Evolutionary conservation across 2,113 vertebrate genomes (phyloP), one percentile per base, ranked within the genome.

Genomic region (Columba livia): DNA sequence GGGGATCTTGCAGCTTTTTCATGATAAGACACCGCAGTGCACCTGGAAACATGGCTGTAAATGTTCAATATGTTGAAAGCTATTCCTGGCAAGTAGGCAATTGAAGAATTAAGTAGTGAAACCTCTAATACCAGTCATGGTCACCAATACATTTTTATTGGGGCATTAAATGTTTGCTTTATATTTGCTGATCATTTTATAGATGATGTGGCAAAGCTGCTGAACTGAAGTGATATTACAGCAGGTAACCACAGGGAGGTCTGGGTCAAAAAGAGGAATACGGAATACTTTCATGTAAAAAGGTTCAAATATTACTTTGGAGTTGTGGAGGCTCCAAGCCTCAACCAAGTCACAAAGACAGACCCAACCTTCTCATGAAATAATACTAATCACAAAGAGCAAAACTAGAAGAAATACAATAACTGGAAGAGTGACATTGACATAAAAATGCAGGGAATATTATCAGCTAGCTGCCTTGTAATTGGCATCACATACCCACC

Each of bases 31-130:
- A 17, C 8, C 48, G 34, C 64, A 80, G 47, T 0, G 2, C 40
- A 32, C 36, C 31, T 79, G 61, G 15, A 74, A 74, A 34, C 48
- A 56, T 12, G 40, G 20, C 20, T 40, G 42, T 1, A 31, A 47
- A 24, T 7, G 5, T 34, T 15, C 54, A 23, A 25, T 7, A 1
- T 1, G 9, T 1, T 50, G 2, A 15, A n/a, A 73, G 48, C 42
- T 94, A 57, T 14, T 86, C 38, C 83, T 71, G 53, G 20, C 38
- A 70, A 84, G 38, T 1, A 69, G 32, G 20, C 0, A 1, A 34
- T 1, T 31, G n/a, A 42, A 64, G 44, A 38, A 61, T 13, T 82
- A 38, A 57, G 15, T 82, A 71, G 42, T 62, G 36, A 79, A 85
- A 50, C 12, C 4, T 34, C 48, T 53, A 47, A n/a, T 50, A 29